phyloP scores from a whole-genome alignment of 2,113 vertebrate genomes.

The Plestiodon gilberti region DNA sequence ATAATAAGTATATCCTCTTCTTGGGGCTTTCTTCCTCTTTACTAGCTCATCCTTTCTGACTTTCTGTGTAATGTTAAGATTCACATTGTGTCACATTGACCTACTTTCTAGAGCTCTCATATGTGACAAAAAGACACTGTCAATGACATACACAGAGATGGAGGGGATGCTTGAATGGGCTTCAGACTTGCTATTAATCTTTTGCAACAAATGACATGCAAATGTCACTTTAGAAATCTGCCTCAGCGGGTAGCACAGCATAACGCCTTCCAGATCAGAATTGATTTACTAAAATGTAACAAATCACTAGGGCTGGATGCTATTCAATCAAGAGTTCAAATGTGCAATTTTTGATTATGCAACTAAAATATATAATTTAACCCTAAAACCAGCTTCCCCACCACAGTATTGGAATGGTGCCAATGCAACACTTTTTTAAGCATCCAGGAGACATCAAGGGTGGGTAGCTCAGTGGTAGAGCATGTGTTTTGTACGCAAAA shows the following conservation, averaged over 20 bases:
- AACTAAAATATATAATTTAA: not conserved
- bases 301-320: not conserved
- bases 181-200: constrained; percentile 2
- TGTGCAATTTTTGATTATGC: not conserved
- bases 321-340: not conserved
- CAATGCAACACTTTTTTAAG: not conserved
- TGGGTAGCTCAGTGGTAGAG: too few relatives aligned
- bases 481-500: too few relatives aligned
- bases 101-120: not conserved
- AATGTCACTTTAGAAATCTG: not conserved
- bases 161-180: not conserved
- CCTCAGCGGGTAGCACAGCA: not conserved
- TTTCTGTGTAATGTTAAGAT: not conserved
- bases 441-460: not conserved
- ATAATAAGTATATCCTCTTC: not conserved
- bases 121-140: not conserved
- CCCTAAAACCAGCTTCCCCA: not conserved
- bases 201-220: not conserved
- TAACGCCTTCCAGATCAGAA: not conserved
- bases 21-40: not conserved
- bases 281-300: not conserved
- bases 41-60: not conserved
- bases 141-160: not conserved
- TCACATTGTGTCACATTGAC: not conserved
- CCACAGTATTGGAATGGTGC: not conserved